Evolutionary conservation across 2,888 invertebrate genomes (phyloP), one percentile per base, ranked within the genome.

Genomic region (Adineta ricciae): DNA sequence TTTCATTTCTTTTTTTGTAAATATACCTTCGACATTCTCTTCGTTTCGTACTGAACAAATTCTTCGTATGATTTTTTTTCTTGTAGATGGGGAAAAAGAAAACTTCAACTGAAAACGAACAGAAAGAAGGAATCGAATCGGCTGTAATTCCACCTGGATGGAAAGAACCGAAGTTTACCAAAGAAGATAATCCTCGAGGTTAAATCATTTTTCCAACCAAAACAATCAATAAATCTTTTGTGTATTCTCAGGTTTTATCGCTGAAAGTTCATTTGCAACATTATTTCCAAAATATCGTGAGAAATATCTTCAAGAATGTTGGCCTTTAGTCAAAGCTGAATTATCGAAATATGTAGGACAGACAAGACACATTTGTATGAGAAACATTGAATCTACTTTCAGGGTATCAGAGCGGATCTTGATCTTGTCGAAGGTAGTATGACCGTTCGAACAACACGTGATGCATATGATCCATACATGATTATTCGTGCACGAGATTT

Each of bases 381-480:
- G 86, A 0, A 24, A 83, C 21, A 83, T 84, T 73, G n/a, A n/a
- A n/a, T n/a, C n/a, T n/a, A n/a, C n/a, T n/a, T n/a, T n/a, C n/a
- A n/a, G 92, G 93, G 87, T 91, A 86, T 98, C 19, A 93, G 94
- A 88, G 95, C 95, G 0, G 96, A 97, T 88, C 91, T 98, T 87
- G 97, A 98, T 91, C 92, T 96, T 3, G 93, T 97, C 9, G 97
- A 97, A 92, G 93, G 98, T 73, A 96, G 95, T 88, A 95, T 99
- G 94, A 93, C 94, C 0, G 99, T 99, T 0, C 93, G 93, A 90
- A 99, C 99, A 0, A 97, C 97, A 0, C 88, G 91, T 21, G 97
- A 97, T 92, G 98, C 98, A 0, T 99, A 96, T 96, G 99, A 99
- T 92, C 99, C 99, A 0, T 98, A 94, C 88, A 94, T 97, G 84